Evolutionary conservation across 2,888 invertebrate genomes (phyloP), one percentile per base, ranked within the genome.

Genomic region (Melipona bicolor): DNA sequence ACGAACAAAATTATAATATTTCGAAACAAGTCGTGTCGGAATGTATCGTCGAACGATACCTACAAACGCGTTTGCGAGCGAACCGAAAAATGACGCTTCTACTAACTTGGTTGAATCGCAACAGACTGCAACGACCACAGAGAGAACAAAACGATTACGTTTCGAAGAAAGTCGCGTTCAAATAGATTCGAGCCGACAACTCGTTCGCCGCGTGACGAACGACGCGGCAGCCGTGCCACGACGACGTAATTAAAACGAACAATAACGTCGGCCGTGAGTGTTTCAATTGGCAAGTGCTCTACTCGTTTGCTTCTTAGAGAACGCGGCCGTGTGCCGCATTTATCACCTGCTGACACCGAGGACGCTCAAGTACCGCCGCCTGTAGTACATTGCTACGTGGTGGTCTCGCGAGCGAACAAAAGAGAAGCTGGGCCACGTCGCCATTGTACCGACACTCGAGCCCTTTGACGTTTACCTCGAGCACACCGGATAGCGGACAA

Each of bases 171-270:
- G 1, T 43, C 43, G 43, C 1, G 43, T 43, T 9, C 43, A 9
- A 43, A 43, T 43, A 43, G 9, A 43, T 43, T 43, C 36, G 36
- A 9, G 36, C 36, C 36, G 36, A 36, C 36, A 36, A 9, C 36
- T 36, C 36, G 36, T 36, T 36, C 43, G 43, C 9, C 43, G 11
- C 43, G 43, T 43, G 43, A 43, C 43, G 43, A 43, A 43, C 43
- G 0, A 9, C 5, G 24, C 43, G 43, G 43, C 43, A 2, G 4
- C 54, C 49, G 2, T 13, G 68, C 15, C 15, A 32, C 61, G 68
- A 54, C 54, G 70, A 82, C 79, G 86, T 81, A 89, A 89, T 88
- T 88, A 89, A 89, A 89, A 86, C 65, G 86, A 83, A 88, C 86
- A 84, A 84, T 88, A 86, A 88, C 24, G 27, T 27, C 19, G 77